Evolutionary conservation across 1,140 invertebrate species (phyloP), one percentile per base, ranked within the genome.

Genomic region (Campoletis sonorensis): DNA sequence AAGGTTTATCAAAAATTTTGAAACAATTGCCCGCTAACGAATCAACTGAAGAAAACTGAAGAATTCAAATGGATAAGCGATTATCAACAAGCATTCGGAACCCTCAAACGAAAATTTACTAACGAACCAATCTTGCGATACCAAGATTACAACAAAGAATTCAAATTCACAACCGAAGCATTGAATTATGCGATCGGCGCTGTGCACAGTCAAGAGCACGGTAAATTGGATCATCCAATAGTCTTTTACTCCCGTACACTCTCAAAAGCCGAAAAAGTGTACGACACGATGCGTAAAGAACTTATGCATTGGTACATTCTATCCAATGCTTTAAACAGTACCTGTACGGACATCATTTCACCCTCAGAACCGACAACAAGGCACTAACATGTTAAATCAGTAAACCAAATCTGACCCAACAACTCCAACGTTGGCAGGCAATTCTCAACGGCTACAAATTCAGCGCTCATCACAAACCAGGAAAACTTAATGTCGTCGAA

Each of bases 1-100:
- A 11, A 23, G 76, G 61, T 87, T 87, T 45, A 77, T 86, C 16
- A 11, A 75, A 33, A 81, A 83, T 51, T 87, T 84, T 30, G 81
- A 82, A 15, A 58, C 79, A 79, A 79, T 84, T 26, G 49, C 84
- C 2, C 40, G 23, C 40, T 86, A 15, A 82, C 81, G 21, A 81
- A 72, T 21, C 79, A 85, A 21, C 49, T 88, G 64, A 86, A 86
- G 80, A 86, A 85, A 71, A 81, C 85, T n/a, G 71, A 40, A 27
- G 33, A 75, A 71, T 87, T 85, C 58, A 40, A 79, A 16, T 88
- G 87, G 87, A 26, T 33, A 15, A 18, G 37, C 4, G 30, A 71
- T 40, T 71, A 33, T 18, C 33, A 71, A 71, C n/a, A 37, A 18
- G 68, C 68, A 18, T 71, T 71, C 11, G 11, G 40, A 4, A 30